Evolutionary conservation across 1,140 invertebrate genomes (phyloP).

Genomic region (Polypedilum vanderplanki): DNA sequence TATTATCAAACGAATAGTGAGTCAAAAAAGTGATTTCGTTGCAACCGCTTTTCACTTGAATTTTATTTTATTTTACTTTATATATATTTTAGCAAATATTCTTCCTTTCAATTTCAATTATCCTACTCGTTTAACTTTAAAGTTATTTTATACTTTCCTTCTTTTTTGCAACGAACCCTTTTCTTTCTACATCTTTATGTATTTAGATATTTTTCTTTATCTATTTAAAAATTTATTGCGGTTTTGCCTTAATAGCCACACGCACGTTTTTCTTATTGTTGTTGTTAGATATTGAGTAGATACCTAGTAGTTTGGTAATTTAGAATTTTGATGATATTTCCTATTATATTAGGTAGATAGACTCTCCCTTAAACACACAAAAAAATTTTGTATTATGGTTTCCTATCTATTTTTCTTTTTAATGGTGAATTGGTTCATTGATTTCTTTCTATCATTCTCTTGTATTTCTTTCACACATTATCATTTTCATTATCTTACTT

Average conservation of each 20-base stretch:
- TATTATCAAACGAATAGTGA: conserved; percentile 25
- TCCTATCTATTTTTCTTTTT: background rate
- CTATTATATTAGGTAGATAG: background rate
- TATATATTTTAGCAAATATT: no score
- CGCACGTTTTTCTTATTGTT: background rate
- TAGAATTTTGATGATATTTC: conserved; percentile 5
- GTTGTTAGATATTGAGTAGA: background rate
- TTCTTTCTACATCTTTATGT: background rate
- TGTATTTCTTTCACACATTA: background rate
- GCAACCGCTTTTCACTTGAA: background rate
- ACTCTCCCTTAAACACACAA: background rate
- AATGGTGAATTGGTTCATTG: conserved; percentile 29
- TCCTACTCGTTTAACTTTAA: background rate
- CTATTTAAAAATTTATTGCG: background rate
- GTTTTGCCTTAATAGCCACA: background rate
- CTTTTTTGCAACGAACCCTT: background rate
- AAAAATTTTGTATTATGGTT: background rate
- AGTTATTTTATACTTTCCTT: background rate
- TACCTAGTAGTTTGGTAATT: background rate
- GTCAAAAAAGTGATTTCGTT: background rate
- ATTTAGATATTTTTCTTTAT: background rate
- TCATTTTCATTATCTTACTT: background rate
- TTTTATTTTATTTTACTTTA: conserved; percentile 28
- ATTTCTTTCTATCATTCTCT: background rate
- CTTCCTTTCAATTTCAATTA: background rate